Base-by-base conservation (phyloP, 2,797 vertebrate species). In the Crax fasciolata region DNA sequence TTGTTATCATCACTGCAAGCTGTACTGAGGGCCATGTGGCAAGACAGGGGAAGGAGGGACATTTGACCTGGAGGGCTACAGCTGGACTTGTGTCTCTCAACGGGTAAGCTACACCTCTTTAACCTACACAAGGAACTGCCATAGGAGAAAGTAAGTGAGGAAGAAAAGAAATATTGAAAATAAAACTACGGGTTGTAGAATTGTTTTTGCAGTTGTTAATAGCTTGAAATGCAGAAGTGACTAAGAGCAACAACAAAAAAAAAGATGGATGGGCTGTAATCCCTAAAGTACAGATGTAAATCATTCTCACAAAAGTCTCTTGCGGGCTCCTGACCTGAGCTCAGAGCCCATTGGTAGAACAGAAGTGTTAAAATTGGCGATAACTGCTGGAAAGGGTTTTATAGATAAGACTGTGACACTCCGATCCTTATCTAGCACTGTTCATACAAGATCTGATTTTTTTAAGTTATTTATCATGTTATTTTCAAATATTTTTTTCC, bases 401-500 rank as follows among this genome's bases (percentile, higher is more conserved):
- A 46, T 58, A 58, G 23, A 25, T 82, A 78, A 66, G 44, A 84
- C 5, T 52, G 51, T 55, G 59, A 32, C 41, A 30, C 8, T 20
- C 28, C 76, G 67, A 70, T 73, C 13, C 7, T 84, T 84, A 43
- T 28, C 59, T 57, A 63, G 7, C 13, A 17, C 30, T 62, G 3
- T 32, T 77, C 21, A 49, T 58, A 66, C 27, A 41, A 55, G 9
- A 66, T 41, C 10, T 49, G 24, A 10, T 35, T 86, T 67, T 65
- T 49, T 6, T 13, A 57, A 59, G 58, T 23, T 66, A 44, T 46
- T 72, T 20, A 23, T 63, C 7, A 1, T n/a, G n/a, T 68, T 92
- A 66, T 84, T 94, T 91, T 87, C 24, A 71, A 81, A 59, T 71
- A 46, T 58, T 90, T 89, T 78, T 68, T 58, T 89, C 46, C 68